A percentile compares a stretch with the other conserved stretches of the same genome.
These are phyloP conservation scores for Desmodus rotundus DNA, from an alignment of 2,113 vertebrate genomes.

Conservation along the genomic window DNA sequence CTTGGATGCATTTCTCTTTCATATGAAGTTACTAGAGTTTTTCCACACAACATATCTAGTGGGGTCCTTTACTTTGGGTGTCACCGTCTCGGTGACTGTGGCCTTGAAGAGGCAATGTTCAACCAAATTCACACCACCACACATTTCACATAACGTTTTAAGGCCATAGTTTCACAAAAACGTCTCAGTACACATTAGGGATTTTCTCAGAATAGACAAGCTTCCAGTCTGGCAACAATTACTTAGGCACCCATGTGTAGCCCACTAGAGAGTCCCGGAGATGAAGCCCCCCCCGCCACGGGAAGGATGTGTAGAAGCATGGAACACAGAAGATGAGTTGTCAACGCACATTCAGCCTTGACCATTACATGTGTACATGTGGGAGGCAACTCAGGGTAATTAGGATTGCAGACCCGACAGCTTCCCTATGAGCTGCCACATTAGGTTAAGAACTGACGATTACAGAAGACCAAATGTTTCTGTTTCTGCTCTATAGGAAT, in stretches of 20 bases:
- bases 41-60: background rate
- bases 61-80: background rate
- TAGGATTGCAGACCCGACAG: conserved; percentile 6
- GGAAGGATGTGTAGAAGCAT: background rate
- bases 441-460: conserved; percentile 52
- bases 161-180: background rate
- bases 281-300: fast-evolving
- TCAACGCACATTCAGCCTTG: background rate
- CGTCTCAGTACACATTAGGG: background rate
- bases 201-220: background rate
- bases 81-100: background rate
- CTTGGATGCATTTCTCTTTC: background rate
- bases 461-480: conserved; percentile 51
- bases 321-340: background rate
- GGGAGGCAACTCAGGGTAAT: conserved; percentile 34
- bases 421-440: conserved; percentile 57
- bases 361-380: background rate
- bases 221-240: background rate
- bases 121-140: background rate
- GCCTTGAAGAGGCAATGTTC: background rate
- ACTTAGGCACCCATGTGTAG: background rate
- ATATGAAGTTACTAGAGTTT: background rate
- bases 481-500: conserved; percentile 44
- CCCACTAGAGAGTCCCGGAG: background rate
- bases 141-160: background rate